Percentiles rank a stretch among this genome's conserved stretches.
Conservation (phyloP, 2,888 invertebrate species). For the Neoitamus cyanurus region DNA sequence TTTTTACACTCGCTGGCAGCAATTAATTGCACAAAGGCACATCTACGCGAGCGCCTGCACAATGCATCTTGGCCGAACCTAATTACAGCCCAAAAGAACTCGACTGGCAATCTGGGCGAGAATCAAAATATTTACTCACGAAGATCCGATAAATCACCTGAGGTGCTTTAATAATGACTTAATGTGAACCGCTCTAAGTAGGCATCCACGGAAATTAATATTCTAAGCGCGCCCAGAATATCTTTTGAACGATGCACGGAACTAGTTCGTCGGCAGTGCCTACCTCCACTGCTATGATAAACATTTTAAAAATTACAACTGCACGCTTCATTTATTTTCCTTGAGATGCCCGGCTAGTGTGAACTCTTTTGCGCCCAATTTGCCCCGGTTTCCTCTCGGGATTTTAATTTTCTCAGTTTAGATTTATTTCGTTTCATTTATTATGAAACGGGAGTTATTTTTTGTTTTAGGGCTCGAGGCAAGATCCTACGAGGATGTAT, state of each 20-base stretch:
- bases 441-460: neutral
- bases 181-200: neutral
- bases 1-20: constrained; percentile 4
- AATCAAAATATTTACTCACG: constrained; percentile 7
- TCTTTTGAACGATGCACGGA: neutral
- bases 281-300: neutral
- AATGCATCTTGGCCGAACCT: neutral
- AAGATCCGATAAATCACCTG: neutral
- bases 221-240: neutral
- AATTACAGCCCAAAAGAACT: neutral
- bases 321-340: neutral
- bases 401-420: neutral
- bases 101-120: neutral
- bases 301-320: neutral
- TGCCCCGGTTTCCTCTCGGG: neutral
- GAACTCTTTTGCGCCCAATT: neutral
- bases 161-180: neutral
- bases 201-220: neutral
- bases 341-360: neutral
- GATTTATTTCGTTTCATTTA: neutral
- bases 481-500: neutral
- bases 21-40: constrained; percentile 27
- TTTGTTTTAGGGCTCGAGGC: neutral
- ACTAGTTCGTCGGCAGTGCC: neutral
- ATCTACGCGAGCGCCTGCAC: neutral